A percentile compares a stretch with the other conserved stretches of the same genome.
Evolutionary conservation across 2,797 vertebrate species (phyloP).

Genomic region (Acanthis flammea): DNA sequence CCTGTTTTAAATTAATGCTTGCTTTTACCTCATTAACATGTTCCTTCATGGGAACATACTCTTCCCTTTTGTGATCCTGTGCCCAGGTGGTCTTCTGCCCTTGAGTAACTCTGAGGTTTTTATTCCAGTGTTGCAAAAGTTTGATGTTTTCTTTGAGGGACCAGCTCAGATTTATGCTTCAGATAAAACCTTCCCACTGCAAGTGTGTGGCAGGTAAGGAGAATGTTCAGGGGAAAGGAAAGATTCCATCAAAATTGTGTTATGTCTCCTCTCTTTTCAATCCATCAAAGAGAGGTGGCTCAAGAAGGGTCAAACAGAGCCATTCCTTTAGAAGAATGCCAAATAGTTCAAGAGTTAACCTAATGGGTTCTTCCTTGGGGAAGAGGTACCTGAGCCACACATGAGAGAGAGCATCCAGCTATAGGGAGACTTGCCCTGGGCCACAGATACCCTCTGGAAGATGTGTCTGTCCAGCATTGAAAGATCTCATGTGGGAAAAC

Average conservation of each 20-base stretch:
- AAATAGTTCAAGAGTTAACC: background rate
- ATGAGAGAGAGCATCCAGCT: background rate
- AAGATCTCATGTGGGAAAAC: background rate
- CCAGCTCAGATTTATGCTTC: conserved; percentile 42
- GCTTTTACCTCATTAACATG: background rate
- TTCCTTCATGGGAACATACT: background rate
- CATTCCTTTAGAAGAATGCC: background rate
- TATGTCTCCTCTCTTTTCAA: background rate
- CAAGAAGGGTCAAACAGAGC: background rate
- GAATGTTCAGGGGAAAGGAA: background rate
- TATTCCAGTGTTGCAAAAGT: conserved; percentile 28
- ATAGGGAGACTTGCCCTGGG: background rate
- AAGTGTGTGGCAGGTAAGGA: conserved; percentile 24
- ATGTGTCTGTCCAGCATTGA: background rate
- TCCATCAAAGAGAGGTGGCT: background rate
- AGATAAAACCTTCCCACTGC: conserved; percentile 28
- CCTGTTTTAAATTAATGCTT: background rate
- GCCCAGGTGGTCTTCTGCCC: background rate
- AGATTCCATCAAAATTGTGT: background rate
- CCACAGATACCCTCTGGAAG: background rate
- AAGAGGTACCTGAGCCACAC: background rate
- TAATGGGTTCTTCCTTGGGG: background rate
- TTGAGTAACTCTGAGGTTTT: background rate
- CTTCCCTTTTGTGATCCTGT: background rate
- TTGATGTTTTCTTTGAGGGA: conserved; percentile 36